Evolutionary conservation across 2,113 vertebrate species (phyloP), one percentile per base, ranked within the genome.

Genomic region (Nycticryphes semicollaris): DNA sequence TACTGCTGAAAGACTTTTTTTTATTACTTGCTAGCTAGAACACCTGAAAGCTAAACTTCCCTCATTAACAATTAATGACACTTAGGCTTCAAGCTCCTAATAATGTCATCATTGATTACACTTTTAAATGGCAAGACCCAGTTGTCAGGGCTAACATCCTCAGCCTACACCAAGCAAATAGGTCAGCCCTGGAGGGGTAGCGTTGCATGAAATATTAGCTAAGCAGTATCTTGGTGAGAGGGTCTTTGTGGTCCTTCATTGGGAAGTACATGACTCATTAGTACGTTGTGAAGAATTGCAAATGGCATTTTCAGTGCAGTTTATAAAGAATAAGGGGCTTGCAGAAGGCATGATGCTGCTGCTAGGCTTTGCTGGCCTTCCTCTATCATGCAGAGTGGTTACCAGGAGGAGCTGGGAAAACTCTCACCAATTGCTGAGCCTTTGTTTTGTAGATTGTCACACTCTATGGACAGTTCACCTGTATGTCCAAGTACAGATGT

Each of bases 1-100:
- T 45, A 62, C 64, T 68, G 74, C 64, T 85, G 43, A 59, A 54
- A 90, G 59, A 41, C 15, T 8, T 30, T 67, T 75, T 66, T 75
- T 57, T 43, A 45, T 66, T 60, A 11, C 57, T 70, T 75, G 45
- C 50, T 70, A 75, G 81, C 81, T 90, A 8, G 39, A 91, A 37
- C 47, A 79, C 53, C 68, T 2, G 4, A 72, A 80, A 92, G 78
- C 86, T 80, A 53, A 84, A 72, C 37, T 90, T 62, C 31, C 37
- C 73, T 94, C 63, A 85, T 91, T 83, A 92, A 75, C 77, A 89
- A 75, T 92, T 94, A 63, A 86, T 92, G 81, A 64, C 30, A 64
- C 77, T 64, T 63, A 82, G 59, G 23, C 80, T 92, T 92, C 56
- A 21, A 56, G 66, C 28, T 89, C 37, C 89, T 94, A 60, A 79